Conservation (phyloP, 2,113 vertebrate genomes). For the Nothobranchius kuhntae region DNA sequence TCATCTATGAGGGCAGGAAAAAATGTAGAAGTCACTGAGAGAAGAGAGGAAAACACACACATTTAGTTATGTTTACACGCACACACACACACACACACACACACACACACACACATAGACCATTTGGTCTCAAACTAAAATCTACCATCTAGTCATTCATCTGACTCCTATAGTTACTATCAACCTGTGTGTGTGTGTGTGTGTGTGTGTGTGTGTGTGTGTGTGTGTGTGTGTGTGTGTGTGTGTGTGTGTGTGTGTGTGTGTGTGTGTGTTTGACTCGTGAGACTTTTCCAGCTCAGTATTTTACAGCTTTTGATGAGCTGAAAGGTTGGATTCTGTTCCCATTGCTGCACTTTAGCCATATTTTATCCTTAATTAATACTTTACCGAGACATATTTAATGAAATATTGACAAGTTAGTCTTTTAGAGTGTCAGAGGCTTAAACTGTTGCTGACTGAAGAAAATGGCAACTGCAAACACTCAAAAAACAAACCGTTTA, state of each 20-base stretch:
- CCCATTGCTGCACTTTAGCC: background rate
- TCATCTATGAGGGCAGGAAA: constrained; percentile 17
- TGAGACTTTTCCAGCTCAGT: constrained; percentile 20
- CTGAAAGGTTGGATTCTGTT: constrained; percentile 17
- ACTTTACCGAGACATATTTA: background rate
- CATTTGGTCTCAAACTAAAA: constrained; percentile 18
- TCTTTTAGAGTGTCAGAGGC: background rate
- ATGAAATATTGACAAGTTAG: background rate
- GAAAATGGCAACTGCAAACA: too few relatives aligned
- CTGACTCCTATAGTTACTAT: constrained; percentile 23
- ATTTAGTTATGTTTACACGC: constrained; percentile 14
- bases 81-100: background rate
- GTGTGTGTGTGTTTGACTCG: constrained; percentile 5
- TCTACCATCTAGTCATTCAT: constrained; percentile 27
- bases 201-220: constrained; percentile 10
- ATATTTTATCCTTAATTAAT: background rate
- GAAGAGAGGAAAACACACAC: constrained; percentile 19
- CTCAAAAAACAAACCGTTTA: background rate
- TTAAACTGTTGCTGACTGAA: too few relatives aligned
- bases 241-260: background rate
- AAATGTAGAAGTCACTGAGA: constrained; percentile 5
- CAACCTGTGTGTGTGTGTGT: constrained; percentile 5
- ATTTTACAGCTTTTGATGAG: constrained; percentile 15
- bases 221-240: constrained; percentile 24
- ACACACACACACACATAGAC: constrained; percentile 35